Conservation (phyloP, 1,140 invertebrate species). For the Ericerus pela region DNA sequence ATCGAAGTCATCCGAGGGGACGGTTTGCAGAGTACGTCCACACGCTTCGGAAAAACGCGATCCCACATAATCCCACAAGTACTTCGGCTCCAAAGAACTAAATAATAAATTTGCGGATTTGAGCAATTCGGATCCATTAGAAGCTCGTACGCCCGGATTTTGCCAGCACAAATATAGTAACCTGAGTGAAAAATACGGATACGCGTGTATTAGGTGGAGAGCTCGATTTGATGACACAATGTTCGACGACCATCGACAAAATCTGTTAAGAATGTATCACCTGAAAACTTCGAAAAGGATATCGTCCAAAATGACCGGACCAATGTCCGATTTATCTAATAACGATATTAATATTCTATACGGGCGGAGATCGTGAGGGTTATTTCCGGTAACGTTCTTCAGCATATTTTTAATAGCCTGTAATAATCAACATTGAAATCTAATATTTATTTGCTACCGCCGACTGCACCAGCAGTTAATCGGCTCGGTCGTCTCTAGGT, state of each 20-base stretch:
- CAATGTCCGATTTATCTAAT: constrained; percentile 79
- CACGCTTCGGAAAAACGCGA: constrained; percentile 51
- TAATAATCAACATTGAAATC: constrained; percentile 20
- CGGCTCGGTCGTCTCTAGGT: no score
- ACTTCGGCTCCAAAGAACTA: constrained; percentile 66
- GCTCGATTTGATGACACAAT: background rate
- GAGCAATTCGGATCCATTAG: constrained; percentile 39
- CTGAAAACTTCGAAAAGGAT: constrained; percentile 75
- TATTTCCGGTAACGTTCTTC: constrained; percentile 39
- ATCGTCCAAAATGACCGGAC: constrained; percentile 66
- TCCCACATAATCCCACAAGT: constrained; percentile 73
- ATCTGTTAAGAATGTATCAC: constrained; percentile 25
- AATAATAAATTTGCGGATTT: constrained; percentile 79
- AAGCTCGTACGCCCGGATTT: constrained; percentile 16
- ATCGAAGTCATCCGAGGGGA: constrained; percentile 20
- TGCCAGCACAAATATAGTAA: constrained; percentile 24
- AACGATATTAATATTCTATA: constrained; percentile 75
- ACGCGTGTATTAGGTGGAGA: background rate
- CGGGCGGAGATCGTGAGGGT: constrained; percentile 53
- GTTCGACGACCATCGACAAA: background rate
- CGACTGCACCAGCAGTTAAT: no score
- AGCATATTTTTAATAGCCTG: constrained; percentile 44
- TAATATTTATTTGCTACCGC: no score
- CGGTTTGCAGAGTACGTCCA: constrained; percentile 20
- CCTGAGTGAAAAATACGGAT: constrained; percentile 17